Percentiles rank a stretch among this genome's conserved stretches.
phyloP scores from a whole-genome alignment of 2,888 invertebrate species.

The Salpingus planirostris region DNA sequence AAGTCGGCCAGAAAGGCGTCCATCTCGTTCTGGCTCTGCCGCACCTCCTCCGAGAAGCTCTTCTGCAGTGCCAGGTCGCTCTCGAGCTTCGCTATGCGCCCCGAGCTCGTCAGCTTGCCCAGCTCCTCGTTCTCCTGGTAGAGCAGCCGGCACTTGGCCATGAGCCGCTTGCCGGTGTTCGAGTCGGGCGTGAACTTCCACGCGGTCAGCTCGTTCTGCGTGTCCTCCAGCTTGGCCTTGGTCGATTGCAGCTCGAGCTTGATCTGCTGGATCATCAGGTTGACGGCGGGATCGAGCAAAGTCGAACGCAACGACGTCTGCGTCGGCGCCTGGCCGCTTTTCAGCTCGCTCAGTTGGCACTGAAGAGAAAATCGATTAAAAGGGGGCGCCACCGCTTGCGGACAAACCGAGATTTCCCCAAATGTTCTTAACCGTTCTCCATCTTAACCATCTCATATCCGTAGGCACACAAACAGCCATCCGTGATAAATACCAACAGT shows the following conservation, averaged over 20 bases:
- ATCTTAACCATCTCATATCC: no score
- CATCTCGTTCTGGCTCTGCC: slow-evolving; percentile 92
- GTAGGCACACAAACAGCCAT: no score
- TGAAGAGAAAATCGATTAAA: no score
- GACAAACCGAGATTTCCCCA: no score
- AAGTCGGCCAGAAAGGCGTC: slow-evolving; percentile 93
- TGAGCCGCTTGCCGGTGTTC: slow-evolving; percentile 93
- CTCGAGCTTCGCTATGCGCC: slow-evolving; percentile 89
- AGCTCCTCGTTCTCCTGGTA: slow-evolving; percentile 97
- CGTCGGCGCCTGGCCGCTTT: slow-evolving; percentile 77
- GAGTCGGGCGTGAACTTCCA: slow-evolving; percentile 99
- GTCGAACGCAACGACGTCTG: slow-evolving; percentile 68
- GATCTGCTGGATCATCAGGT: slow-evolving; percentile 83
- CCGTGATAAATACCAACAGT: no score
- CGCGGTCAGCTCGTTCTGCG: slow-evolving; percentile 93
- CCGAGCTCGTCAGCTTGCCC: slow-evolving; percentile 91
- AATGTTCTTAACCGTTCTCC: no score
- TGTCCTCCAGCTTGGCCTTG: slow-evolving; percentile 87
- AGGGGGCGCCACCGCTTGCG: no score
- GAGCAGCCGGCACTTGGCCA: slow-evolving; percentile 92
- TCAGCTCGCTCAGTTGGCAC: slow-evolving; percentile 91
- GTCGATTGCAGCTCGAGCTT: slow-evolving; percentile 83
- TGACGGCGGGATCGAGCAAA: slow-evolving; percentile 90
- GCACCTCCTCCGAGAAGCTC: slow-evolving; percentile 92
- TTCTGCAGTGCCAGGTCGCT: slow-evolving; percentile 92